Conservation (phyloP, 2,797 vertebrate species). For the Brotula barbata region DNA sequence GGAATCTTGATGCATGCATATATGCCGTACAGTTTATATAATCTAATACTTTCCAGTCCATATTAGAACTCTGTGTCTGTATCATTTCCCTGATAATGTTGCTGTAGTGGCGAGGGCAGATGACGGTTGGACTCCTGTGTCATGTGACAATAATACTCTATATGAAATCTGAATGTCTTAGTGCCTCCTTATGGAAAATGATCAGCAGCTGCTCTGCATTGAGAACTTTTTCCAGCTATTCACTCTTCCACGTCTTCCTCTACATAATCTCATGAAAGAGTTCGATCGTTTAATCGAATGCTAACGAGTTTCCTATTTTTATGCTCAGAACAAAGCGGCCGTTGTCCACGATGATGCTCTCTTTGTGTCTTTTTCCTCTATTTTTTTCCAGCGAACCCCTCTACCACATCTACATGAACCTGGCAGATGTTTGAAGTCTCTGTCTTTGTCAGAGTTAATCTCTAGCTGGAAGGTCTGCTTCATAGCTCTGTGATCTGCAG, state of each 20-base stretch:
- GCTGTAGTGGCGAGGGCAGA: too few relatives aligned
- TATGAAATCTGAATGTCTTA: not conserved
- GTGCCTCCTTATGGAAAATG: not conserved
- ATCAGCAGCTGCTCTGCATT: not conserved
- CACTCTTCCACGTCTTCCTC: not conserved
- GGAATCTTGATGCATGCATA: too few relatives aligned
- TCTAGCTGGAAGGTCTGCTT: conserved; percentile 23
- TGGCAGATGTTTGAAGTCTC: conserved; percentile 1
- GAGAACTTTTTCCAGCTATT: not conserved
- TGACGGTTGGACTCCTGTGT: not conserved
- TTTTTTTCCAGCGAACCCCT: not conserved
- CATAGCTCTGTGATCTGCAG: conserved; percentile 4
- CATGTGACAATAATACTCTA: too few relatives aligned
- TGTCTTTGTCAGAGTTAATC: conserved; percentile 20
- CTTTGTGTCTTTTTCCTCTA: not conserved
- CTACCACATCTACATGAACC: not conserved
- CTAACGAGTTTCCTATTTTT: conserved; percentile 1
- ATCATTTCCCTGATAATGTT: too few relatives aligned
- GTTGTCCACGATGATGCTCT: not conserved
- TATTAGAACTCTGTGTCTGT: too few relatives aligned
- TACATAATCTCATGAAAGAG: not conserved
- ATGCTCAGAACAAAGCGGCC: not conserved
- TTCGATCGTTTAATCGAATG: not conserved
- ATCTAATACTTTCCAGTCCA: too few relatives aligned
- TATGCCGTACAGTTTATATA: too few relatives aligned